Conservation (phyloP, 2,113 vertebrate genomes). For the Arenaria interpres region DNA sequence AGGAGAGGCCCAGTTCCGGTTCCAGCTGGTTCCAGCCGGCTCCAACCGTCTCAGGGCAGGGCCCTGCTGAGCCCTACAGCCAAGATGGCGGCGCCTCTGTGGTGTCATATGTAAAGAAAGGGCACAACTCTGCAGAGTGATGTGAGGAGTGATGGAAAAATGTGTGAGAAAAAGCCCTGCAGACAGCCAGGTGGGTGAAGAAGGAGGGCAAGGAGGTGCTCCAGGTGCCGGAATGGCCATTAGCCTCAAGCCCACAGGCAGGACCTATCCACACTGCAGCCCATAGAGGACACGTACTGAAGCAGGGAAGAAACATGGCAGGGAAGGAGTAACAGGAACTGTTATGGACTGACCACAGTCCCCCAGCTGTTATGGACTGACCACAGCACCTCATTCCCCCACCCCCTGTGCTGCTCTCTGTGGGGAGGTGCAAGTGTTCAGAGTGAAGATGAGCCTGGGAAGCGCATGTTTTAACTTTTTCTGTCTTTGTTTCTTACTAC, state of each 20-base stretch:
- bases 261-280: background rate
- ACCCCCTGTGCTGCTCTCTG: background rate
- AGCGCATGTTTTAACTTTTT: background rate
- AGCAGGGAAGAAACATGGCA: background rate
- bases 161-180: background rate
- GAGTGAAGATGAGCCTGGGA: background rate
- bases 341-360: too few relatives aligned
- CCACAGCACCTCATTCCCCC: rapidly evolving
- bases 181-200: background rate
- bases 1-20: background rate
- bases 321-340: background rate
- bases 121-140: rapidly evolving
- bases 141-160: background rate
- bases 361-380: background rate
- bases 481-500: background rate
- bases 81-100: rapidly evolving
- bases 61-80: background rate
- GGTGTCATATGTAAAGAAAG: background rate
- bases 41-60: rapidly evolving
- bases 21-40: rapidly evolving
- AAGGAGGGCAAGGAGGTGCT: background rate
- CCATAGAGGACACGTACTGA: background rate
- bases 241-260: background rate
- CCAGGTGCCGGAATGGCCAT: background rate
- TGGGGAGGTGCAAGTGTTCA: background rate